phyloP scores from a whole-genome alignment of 2,797 vertebrate genomes.

The Pteronotus mesoamericanus region DNA sequence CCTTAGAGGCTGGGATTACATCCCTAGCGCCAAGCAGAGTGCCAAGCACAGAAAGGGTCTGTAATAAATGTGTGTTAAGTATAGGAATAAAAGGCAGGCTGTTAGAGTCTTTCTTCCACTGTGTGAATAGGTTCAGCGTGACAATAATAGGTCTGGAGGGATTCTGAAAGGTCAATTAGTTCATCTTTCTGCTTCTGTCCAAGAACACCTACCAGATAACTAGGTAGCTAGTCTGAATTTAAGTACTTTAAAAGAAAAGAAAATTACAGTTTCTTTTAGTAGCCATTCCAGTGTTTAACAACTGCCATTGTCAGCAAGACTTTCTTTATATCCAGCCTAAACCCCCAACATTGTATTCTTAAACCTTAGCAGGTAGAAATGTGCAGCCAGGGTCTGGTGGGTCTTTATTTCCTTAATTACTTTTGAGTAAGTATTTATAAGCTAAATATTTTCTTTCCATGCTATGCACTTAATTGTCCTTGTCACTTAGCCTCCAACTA shows the following conservation, averaged over 20 bases:
- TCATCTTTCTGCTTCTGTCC: constrained; percentile 61
- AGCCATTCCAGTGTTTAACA: constrained; percentile 67
- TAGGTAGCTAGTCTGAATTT: constrained; percentile 60
- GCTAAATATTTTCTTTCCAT: background rate
- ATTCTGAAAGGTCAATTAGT: constrained; percentile 69
- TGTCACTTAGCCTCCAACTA: background rate
- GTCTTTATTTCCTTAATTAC: constrained; percentile 53
- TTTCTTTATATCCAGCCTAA: constrained; percentile 50
- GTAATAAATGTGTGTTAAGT: constrained; percentile 58
- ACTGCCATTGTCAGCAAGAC: constrained; percentile 64
- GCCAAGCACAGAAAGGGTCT: constrained; percentile 33
- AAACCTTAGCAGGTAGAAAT: constrained; percentile 57
- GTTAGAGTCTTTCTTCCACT: constrained; percentile 49
- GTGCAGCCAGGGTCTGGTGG: background rate
- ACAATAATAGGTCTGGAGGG: constrained; percentile 66
- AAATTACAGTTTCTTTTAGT: constrained; percentile 61
- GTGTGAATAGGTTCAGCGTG: constrained; percentile 57
- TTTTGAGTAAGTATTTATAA: constrained; percentile 22
- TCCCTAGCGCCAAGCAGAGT: constrained; percentile 51
- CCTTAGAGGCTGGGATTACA: constrained; percentile 36
- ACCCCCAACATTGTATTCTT: constrained; percentile 22
- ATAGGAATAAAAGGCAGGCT: constrained; percentile 58
- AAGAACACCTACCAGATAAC: constrained; percentile 60
- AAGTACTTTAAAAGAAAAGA: constrained; percentile 56
- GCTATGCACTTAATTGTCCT: background rate